These are phyloP conservation scores for Pseudomugil gertrudae DNA, from an alignment of 2,797 vertebrate genomes.

Conservation along the genomic window DNA sequence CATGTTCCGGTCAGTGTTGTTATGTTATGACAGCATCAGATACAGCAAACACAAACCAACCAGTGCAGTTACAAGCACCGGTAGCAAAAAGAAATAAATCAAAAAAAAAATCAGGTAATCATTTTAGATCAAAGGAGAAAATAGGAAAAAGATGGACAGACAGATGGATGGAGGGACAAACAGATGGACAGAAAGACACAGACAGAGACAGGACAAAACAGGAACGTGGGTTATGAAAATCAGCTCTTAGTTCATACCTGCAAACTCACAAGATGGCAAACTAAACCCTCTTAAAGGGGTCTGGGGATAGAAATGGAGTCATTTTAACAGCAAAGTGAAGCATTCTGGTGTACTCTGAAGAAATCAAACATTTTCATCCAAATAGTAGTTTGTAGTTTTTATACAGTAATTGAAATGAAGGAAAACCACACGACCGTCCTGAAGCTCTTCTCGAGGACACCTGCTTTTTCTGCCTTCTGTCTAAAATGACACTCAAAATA, in stretches of 20 bases:
- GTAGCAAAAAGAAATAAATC: constrained; percentile 48
- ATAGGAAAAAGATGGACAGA: constrained; percentile 60
- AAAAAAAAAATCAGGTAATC: constrained; percentile 58
- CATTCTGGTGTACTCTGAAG: not conserved
- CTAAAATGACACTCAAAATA: not conserved
- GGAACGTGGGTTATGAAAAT: constrained; percentile 84
- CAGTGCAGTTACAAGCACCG: constrained; percentile 69
- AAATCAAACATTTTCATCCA: no score
- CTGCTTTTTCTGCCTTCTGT: not conserved
- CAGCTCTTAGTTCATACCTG: constrained; percentile 67
- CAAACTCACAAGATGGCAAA: not conserved
- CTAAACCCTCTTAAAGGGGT: not conserved
- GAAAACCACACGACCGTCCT: not conserved
- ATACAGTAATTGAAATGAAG: no score
- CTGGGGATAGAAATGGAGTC: not conserved
- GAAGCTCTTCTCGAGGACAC: not conserved
- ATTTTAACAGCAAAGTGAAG: not conserved
- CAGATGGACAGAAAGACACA: constrained; percentile 56
- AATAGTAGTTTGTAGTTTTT: no score
- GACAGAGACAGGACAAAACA: constrained; percentile 84
- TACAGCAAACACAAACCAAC: constrained; percentile 64
- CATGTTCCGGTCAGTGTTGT: constrained; percentile 39
- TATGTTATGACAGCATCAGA: constrained; percentile 60
- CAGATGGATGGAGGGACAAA: constrained; percentile 73
- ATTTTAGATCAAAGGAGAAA: constrained; percentile 64